A percentile compares a stretch with the other conserved stretches of the same genome.
Evolutionary conservation across 2,113 vertebrate species (phyloP).

Genomic region (Caloenas nicobarica): DNA sequence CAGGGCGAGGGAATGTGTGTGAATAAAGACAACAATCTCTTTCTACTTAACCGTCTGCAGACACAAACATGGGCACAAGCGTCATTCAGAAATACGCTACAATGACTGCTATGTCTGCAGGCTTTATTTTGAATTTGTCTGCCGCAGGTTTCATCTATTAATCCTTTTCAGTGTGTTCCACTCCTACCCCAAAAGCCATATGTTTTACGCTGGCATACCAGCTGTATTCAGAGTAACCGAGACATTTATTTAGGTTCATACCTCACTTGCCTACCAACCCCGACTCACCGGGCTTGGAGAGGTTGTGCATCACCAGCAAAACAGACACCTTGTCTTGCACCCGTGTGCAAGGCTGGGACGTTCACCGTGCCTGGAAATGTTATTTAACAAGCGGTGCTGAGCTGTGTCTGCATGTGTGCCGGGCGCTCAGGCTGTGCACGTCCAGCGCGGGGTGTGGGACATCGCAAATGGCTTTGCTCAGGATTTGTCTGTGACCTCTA

Average conservation of each 20-base stretch:
- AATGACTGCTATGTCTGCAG: not conserved
- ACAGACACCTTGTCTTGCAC: not conserved
- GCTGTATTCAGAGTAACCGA: not conserved
- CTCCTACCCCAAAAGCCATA: not conserved
- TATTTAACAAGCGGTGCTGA: not conserved
- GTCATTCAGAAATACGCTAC: not conserved
- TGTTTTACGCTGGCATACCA: not conserved
- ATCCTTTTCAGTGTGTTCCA: not conserved
- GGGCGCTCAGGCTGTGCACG: accelerated
- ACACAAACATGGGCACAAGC: not conserved
- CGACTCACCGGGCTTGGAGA: not conserved
- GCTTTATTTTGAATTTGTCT: not conserved
- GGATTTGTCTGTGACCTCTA: not conserved
- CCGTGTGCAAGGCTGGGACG: not conserved
- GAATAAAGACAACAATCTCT: conserved; percentile 15
- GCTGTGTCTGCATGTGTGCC: accelerated
- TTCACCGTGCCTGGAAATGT: not conserved
- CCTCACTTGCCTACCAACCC: accelerated
- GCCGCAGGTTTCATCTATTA: not conserved
- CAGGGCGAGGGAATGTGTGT: conserved; percentile 9
- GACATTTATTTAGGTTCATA: not conserved
- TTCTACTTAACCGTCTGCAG: conserved; percentile 20
- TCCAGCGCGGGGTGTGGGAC: not conserved
- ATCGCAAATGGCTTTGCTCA: not conserved
- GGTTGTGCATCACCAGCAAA: not conserved